Evolutionary conservation across 2,888 invertebrate species (phyloP).

Genomic region (Dryocosmus kuriphilus): DNA sequence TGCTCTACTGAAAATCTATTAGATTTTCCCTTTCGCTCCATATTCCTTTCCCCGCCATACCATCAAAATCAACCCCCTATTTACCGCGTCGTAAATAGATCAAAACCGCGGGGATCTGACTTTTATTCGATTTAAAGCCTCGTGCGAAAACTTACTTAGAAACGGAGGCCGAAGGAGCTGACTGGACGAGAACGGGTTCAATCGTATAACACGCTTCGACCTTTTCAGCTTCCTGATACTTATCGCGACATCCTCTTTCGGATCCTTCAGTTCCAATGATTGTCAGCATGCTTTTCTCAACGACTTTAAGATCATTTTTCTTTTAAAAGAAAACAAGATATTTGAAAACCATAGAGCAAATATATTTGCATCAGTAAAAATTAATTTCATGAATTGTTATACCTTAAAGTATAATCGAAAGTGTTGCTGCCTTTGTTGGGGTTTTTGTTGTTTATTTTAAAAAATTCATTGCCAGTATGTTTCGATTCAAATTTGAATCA

Average conservation of each 20-base stretch:
- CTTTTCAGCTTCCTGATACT: conserved; percentile 33
- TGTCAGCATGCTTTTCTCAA: conserved; percentile 32
- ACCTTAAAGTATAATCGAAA: too few species aligned
- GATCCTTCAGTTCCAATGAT: conserved; percentile 27
- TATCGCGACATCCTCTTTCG: conserved; percentile 13
- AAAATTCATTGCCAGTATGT: too few species aligned
- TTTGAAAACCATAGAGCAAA: not conserved
- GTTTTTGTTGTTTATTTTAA: too few species aligned
- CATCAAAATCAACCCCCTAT: conserved; percentile 41
- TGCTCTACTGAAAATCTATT: conserved; percentile 53
- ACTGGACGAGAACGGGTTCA: conserved; percentile 42
- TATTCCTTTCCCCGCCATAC: conserved; percentile 28
- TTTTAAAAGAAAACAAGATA: not conserved
- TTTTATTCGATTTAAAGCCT: conserved; percentile 70
- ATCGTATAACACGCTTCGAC: conserved; percentile 38
- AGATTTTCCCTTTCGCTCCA: conserved; percentile 48
- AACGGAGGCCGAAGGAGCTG: conserved; percentile 41
- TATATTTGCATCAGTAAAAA: too few species aligned
- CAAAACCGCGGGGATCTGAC: conserved; percentile 61
- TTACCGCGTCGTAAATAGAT: conserved; percentile 65
- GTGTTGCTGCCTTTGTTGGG: too few species aligned
- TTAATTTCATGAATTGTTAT: not conserved
- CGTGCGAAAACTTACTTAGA: conserved; percentile 57
- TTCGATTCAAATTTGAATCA: too few species aligned
- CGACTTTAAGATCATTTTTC: not conserved